Base-by-base conservation (phyloP, 2,888 invertebrate species). In the Lasioglossum oenotherae region DNA sequence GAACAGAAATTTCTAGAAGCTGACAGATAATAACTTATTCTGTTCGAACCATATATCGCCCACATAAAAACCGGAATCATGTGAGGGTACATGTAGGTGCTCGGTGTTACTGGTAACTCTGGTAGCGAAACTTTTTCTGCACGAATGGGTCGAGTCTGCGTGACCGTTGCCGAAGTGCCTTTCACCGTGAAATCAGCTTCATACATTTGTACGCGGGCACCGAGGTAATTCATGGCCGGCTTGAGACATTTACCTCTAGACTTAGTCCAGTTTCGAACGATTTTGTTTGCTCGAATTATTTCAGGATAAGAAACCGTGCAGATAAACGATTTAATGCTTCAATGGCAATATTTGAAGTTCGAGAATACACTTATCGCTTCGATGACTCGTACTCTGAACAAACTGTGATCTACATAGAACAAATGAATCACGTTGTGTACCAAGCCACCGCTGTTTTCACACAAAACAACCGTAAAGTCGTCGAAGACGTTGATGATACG, bases 151-250 rank as follows among this genome's bases (percentile, higher is more conserved):
- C 77, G 71, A 73, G 57, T 60, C 23, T 53, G 31, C 41, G 35
- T 77, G 49, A 79, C 72, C 71, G 72, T 81, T 82, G 67, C 76
- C 64, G 38, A 53, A 49, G 38, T 84, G 87, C 90, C 89, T 91
- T 91, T 90, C 90, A 91, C 91, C 87, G 82, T 88, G 84, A 80
- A 85, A 90, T 88, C 89, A 80, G 87, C 87, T 86, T 89, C 86
- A 82, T 82, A 87, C 79, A 86, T 87, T 76, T 87, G 57, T 49
- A 31, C 41, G 31, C 69, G 23, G 49, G 60, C 76, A 19, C 31
- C 19, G 53, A 16, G 60, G 16, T 46, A 38, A 81, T 78, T 85
- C 86, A 73, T 73, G 69, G 57, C 16, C 73, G 71, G n/a, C 64
- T 38, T 16, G 31, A n/a, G 27, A 41, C 46, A 35, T 80, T 75